Evolutionary conservation across 2,888 invertebrate species (phyloP), one percentile per base, ranked within the genome.

Genomic region (Drosophila austrosaltans): DNA sequence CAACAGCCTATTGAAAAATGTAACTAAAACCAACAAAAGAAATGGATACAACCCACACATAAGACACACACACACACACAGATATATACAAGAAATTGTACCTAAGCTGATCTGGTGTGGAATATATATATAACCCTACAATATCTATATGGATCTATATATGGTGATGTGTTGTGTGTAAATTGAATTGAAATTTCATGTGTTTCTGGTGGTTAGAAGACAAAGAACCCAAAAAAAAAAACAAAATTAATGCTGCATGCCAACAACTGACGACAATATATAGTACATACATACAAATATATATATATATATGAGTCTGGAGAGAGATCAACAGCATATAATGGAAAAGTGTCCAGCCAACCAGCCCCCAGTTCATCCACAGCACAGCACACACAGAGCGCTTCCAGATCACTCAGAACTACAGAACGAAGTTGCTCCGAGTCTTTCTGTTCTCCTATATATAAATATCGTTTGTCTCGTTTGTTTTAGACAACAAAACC

Each of bases 161-260:
- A 68, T 72, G 87, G 82, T 84, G 83, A 87, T 84, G 81, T 80
- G 72, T 73, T 81, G 89, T 84, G 81, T 80, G 72, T 73, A 84
- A 72, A 78, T 78, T 81, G 79, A 86, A 75, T 74, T 70, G 79
- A 74, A 79, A 77, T 78, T 78, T 78, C 75, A 77, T 71, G 67
- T 40, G 61, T 71, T 77, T 36, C 10, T 59, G 75, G 80, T 81
- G 87, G 87, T 83, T 89, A 22, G 30, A 30, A 30, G 30, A 48
- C 22, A 48, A 81, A 80, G 16, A 16, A 16, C 16, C 16, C 16
- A 16, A 16, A 16, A 16, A 75, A 75, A 77, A 30, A 60, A 36
- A 61, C n/a, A 81, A 72, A 84, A 77, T 69, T 72, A 71, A 77
- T 48, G 81, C 72, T 80, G 87, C 83, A 88, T 82, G 83, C 70